Conservation (phyloP, 2,797 vertebrate species). For the Sebastes hopkinsi region DNA sequence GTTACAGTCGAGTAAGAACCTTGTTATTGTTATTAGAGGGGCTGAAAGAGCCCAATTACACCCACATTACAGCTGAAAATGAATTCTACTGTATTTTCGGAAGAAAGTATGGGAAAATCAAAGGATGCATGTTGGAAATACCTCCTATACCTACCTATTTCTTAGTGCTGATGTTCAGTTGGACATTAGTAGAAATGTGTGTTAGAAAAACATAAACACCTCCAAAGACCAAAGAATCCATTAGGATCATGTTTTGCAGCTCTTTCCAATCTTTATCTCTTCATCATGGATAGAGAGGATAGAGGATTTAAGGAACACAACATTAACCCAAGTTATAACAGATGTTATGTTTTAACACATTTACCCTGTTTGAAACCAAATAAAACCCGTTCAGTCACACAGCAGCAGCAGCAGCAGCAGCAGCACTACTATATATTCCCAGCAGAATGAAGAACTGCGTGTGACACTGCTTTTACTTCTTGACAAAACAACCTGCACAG, state of each 20-base stretch:
- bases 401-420: not conserved
- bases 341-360: not conserved
- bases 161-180: not conserved
- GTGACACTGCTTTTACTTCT: conserved; percentile 16
- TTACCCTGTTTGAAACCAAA: not conserved
- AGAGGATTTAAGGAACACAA: not conserved
- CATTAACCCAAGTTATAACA: not conserved
- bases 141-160: not conserved
- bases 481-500: conserved; percentile 24
- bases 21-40: not conserved
- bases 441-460: conserved; percentile 7
- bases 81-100: not conserved
- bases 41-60: not conserved
- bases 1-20: not conserved
- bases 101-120: not conserved
- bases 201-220: not conserved
- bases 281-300: not conserved
- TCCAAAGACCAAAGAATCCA: not conserved
- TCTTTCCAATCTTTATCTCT: conserved; percentile 9
- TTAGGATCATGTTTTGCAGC: not conserved
- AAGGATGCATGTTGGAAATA: not conserved
- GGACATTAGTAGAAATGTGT: not conserved
- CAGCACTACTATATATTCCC: conserved; percentile 5
- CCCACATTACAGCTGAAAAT: not conserved
- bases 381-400: not conserved